Conservation (phyloP, 2,888 invertebrate genomes). For the Mesorhabditis sp. region DNA sequence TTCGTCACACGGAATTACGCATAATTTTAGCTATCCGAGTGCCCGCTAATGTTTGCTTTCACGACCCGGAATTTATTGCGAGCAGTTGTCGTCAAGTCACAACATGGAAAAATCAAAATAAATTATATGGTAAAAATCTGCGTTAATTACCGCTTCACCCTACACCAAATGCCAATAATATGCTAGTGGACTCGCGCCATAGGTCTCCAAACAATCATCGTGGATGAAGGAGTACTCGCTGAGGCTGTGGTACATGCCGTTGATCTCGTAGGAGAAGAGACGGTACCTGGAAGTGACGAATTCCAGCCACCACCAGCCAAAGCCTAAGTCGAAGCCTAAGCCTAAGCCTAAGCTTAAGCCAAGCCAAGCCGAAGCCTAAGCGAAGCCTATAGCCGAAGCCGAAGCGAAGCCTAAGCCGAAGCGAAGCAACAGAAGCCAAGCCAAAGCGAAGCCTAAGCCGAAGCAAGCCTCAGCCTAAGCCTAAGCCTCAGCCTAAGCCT, state of each 20-base stretch:
- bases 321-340: not conserved
- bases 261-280: slow-evolving; percentile 6
- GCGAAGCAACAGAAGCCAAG: too few species aligned
- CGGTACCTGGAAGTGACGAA: not conserved
- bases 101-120: too few species aligned
- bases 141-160: not conserved
- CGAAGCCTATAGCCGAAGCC: not conserved
- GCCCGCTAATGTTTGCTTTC: too few species aligned
- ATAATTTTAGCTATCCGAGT: too few species aligned
- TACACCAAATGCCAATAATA: slow-evolving; percentile 4
- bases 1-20: too few species aligned
- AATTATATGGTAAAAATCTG: too few species aligned
- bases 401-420: not conserved
- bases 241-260: not conserved
- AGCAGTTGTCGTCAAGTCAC: too few species aligned
- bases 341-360: not conserved
- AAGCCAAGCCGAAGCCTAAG: slow-evolving; percentile 1
- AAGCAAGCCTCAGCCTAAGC: not conserved
- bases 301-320: not conserved
- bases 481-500: not conserved
- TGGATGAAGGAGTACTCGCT: slow-evolving; percentile 4
- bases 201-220: not conserved
- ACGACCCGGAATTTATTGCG: too few species aligned
- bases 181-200: not conserved
- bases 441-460: not conserved